phyloP scores from a whole-genome alignment of 2,797 vertebrate genomes.

The Peromyscus attwateri region DNA sequence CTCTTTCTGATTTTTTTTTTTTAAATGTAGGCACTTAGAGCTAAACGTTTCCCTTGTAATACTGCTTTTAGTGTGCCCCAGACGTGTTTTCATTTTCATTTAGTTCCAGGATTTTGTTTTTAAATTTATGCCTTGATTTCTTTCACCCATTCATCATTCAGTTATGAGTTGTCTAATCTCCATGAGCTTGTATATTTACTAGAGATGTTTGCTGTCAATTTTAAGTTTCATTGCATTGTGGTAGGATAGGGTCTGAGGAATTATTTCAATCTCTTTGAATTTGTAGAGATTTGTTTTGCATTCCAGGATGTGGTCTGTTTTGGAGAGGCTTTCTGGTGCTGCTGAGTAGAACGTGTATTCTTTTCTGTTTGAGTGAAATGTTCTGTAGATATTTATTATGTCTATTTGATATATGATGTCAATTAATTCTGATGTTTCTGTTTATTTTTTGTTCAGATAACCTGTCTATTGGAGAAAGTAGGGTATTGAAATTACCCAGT shows the following conservation, averaged over 20 bases:
- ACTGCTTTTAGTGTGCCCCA: background rate
- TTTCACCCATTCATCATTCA: background rate
- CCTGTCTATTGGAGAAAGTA: background rate
- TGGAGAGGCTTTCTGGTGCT: background rate
- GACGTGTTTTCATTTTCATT: background rate
- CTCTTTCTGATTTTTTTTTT: background rate
- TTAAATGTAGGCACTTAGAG: background rate
- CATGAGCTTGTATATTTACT: background rate
- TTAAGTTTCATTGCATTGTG: background rate
- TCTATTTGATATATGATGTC: background rate
- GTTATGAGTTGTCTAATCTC: background rate
- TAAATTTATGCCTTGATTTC: background rate
- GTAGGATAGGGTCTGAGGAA: background rate
- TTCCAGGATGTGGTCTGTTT: background rate
- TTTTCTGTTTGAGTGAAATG: background rate
- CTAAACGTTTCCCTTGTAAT: background rate
- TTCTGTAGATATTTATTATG: background rate
- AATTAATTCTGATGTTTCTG: background rate
- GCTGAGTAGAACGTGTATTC: background rate
- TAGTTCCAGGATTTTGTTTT: background rate
- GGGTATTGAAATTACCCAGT: background rate
- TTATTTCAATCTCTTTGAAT: background rate
- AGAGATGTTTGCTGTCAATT: background rate
- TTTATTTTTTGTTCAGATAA: background rate
- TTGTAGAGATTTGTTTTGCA: background rate